A percentile compares a stretch with the other conserved stretches of the same genome.
Conservation (phyloP, 2,113 vertebrate genomes). For the Etheostoma cragini region DNA sequence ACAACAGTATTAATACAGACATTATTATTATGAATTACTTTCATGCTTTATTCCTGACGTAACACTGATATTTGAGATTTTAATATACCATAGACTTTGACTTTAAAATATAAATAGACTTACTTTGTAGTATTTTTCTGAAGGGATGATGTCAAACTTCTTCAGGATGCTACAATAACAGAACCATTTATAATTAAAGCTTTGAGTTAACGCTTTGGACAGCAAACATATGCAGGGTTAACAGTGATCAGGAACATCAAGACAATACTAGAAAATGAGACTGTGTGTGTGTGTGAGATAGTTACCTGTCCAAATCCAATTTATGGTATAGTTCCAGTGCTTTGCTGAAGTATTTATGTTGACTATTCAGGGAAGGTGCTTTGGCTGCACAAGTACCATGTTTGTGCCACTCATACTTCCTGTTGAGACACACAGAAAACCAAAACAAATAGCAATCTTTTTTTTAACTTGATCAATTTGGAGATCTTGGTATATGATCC, state of each 20-base stretch:
- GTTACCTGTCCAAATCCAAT: constrained; percentile 73
- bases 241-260: background rate
- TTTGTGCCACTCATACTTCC: constrained; percentile 80
- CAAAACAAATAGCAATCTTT: background rate
- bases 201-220: background rate
- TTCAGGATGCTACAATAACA: constrained; percentile 68
- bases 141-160: constrained; percentile 73
- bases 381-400: constrained; percentile 79
- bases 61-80: background rate
- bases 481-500: background rate
- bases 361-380: constrained; percentile 63
- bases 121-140: constrained; percentile 70
- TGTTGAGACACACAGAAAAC: constrained; percentile 44
- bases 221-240: background rate
- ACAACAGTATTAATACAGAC: background rate
- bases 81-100: background rate
- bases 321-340: constrained; percentile 78
- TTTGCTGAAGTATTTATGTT: constrained; percentile 80
- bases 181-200: constrained; percentile 26
- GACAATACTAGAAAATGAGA: background rate
- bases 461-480: background rate
- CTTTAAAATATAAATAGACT: constrained; percentile 23
- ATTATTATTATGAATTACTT: background rate
- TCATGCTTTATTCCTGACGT: background rate
- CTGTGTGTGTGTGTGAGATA: background rate